Conservation (phyloP, 1,140 invertebrate genomes). For the Steinernema feltiae region DNA sequence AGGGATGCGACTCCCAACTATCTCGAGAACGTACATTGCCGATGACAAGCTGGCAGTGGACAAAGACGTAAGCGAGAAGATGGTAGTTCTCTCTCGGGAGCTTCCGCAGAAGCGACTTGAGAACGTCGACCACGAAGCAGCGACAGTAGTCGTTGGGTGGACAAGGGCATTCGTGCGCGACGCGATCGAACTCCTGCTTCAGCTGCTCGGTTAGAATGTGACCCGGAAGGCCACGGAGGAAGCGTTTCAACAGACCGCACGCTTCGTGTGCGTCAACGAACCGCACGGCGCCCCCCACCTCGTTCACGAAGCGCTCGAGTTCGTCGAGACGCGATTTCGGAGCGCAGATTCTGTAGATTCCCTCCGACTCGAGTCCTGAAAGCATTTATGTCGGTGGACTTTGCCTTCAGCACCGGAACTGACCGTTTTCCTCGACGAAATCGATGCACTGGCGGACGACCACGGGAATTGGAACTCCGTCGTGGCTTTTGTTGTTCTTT, state of each 20-base stretch:
- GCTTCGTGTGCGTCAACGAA: constrained; percentile 44
- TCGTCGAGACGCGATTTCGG: constrained; percentile 45
- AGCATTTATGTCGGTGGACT: too few relatives aligned
- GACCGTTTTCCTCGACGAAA: constrained; percentile 41
- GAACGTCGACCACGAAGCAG: constrained; percentile 23
- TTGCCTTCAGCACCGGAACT: too few relatives aligned
- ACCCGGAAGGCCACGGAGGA: constrained; percentile 33
- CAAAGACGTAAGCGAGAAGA: constrained; percentile 46
- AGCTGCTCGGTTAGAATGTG: constrained; percentile 25
- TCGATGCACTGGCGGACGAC: constrained; percentile 48
- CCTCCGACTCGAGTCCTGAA: constrained; percentile 47
- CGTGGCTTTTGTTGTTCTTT: constrained; percentile 32
- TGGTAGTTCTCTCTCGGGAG: constrained; percentile 45
- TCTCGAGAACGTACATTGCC: constrained; percentile 27
- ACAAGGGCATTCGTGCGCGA: background rate
- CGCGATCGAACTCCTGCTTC: background rate
- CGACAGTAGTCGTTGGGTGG: constrained; percentile 23
- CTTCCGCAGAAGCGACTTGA: constrained; percentile 35
- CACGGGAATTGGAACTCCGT: constrained; percentile 44
- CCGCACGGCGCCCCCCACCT: constrained; percentile 5
- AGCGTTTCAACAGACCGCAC: constrained; percentile 45
- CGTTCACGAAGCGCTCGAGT: constrained; percentile 38
- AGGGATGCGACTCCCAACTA: background rate
- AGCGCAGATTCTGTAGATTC: constrained; percentile 48
- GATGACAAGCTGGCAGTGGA: constrained; percentile 42